Conservation (phyloP, 2,797 vertebrate species). For the Hybognathus amarus region DNA sequence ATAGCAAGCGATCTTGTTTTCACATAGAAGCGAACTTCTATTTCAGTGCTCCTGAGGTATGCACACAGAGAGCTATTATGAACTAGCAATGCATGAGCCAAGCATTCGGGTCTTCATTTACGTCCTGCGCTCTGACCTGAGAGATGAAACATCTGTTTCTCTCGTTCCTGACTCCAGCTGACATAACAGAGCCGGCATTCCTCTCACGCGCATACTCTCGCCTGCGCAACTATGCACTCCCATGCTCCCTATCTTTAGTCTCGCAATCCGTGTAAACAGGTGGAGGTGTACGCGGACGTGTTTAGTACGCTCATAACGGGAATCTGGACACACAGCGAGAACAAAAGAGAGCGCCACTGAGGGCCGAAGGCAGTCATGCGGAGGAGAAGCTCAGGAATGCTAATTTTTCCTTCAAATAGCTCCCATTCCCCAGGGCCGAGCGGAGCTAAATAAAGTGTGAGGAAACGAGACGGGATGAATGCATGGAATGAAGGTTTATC, state of each 20-base stretch:
- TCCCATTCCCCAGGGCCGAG: constrained; percentile 23
- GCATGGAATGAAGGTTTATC: constrained; percentile 28
- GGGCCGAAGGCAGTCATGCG: constrained; percentile 42
- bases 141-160: constrained; percentile 34
- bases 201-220: constrained; percentile 53
- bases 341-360: constrained; percentile 24
- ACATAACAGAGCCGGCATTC: constrained; percentile 72
- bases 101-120: constrained; percentile 6
- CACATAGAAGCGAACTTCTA: neutral
- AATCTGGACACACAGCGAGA: constrained; percentile 38
- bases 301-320: constrained; percentile 56
- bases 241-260: constrained; percentile 32
- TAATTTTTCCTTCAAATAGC: constrained; percentile 44
- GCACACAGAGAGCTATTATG: neutral
- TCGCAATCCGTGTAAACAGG: constrained; percentile 61
- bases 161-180: constrained; percentile 62
- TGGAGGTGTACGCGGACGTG: constrained; percentile 68
- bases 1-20: neutral
- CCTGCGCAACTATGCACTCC: constrained; percentile 8
- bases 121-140: neutral
- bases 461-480: constrained; percentile 26
- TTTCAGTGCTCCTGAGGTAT: neutral
- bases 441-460: constrained; percentile 35
- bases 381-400: constrained; percentile 49
- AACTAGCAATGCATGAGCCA: constrained; percentile 5